Base-by-base conservation (phyloP, 2,113 vertebrate species). In the Oryzias curvinotus region DNA sequence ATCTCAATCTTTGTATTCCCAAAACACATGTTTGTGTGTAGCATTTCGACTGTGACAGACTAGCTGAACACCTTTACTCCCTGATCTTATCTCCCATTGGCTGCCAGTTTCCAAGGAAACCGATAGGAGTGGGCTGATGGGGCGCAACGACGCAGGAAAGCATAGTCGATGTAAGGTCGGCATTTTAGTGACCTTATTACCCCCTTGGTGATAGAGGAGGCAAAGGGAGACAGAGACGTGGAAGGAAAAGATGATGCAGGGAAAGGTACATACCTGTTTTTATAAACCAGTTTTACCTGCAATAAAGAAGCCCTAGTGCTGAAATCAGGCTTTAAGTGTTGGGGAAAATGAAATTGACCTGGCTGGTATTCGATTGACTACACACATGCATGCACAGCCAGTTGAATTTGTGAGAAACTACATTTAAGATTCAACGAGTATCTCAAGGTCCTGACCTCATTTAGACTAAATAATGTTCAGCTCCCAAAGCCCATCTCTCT, bases 381-480 rank as follows among this genome's bases (percentile, higher is more conserved):
- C 50, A 61, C 58, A 48, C 55, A 62, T 14, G 57, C 42, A 76
- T 28, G 62, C 65, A 68, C 25, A 55, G 30, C 3, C 13, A 63
- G 65, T 72, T 57, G 52, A 63, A 65, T 65, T 59, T 69, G 68
- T 67, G 60, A 68, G 66, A 77, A 65, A 57, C 57, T 57, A 23
- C 65, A 73, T 82, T 91, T 84, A 81, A 77, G 56, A 82, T 90
- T 92, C 85, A 65, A 72, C 28, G 85, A 89, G 84, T 85, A 90
- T 64, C 73, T 87, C 72, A 77, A 85, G 90, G 88, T 87, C 85
- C 80, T 80, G 82, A 85, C 88, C 92, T 91, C 87, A 91, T 88
- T 92, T 90, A 89, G 77, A 79, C 56, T 83, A 82, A 76, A 68
- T 83, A 83, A 91, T 90, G 89, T 86, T 83, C 80, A 68, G 75